Conservation (phyloP, 1,140 invertebrate species). For the Piezodorus guildinii region DNA sequence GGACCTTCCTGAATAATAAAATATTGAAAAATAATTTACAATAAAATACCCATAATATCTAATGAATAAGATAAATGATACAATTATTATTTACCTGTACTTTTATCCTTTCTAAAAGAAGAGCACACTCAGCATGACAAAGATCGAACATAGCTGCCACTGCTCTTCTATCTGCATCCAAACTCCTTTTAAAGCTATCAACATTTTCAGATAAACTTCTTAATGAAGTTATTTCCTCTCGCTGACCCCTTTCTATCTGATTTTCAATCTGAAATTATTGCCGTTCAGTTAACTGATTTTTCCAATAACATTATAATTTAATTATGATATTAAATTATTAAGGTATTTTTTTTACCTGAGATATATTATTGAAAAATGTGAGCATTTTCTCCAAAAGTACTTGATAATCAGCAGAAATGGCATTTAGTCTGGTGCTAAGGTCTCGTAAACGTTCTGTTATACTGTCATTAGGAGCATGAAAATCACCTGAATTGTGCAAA, state of each 20-base stretch:
- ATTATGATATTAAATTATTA: too few relatives aligned
- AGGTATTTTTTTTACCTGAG: slow-evolving; percentile 42
- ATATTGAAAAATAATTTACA: slow-evolving; percentile 2
- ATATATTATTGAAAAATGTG: slow-evolving; percentile 53
- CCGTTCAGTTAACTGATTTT: too few relatives aligned
- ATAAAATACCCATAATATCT: slow-evolving; percentile 1
- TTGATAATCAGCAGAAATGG: slow-evolving; percentile 59
- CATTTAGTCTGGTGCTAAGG: slow-evolving; percentile 51
- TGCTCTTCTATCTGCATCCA: slow-evolving; percentile 5
- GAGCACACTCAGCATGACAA: slow-evolving; percentile 8
- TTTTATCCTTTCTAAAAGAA: slow-evolving; percentile 5
- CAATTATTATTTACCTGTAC: background rate
- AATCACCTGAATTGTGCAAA: slow-evolving; percentile 32
- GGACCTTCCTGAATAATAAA: slow-evolving; percentile 29
- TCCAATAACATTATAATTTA: too few relatives aligned
- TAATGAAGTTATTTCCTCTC: slow-evolving; percentile 6
- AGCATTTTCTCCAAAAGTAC: slow-evolving; percentile 58
- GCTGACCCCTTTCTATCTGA: background rate
- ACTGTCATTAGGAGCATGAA: slow-evolving; percentile 38
- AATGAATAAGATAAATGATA: too few relatives aligned
- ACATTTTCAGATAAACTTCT: background rate
- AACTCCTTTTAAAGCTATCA: slow-evolving; percentile 3
- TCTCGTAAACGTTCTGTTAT: slow-evolving; percentile 49
- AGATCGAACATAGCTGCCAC: slow-evolving; percentile 5
- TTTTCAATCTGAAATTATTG: background rate